phyloP scores from a whole-genome alignment of 2,888 invertebrate genomes.

The Fragum whitleyi region DNA sequence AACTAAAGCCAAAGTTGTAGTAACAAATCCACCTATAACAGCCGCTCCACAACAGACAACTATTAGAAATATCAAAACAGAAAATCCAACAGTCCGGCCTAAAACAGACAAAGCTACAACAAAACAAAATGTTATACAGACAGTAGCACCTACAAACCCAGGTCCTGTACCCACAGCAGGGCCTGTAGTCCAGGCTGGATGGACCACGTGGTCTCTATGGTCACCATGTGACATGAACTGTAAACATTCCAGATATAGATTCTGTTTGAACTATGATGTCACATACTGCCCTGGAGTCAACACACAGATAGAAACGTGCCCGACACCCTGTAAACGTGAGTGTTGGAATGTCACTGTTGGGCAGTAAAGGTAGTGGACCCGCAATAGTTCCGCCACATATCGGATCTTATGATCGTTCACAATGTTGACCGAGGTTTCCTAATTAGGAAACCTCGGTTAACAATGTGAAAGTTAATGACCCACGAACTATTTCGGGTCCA shows the following conservation, averaged over 20 bases:
- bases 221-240: constrained; percentile 68
- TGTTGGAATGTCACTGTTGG: too few species aligned
- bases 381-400: too few species aligned
- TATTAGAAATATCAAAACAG: not conserved
- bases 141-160: constrained; percentile 17
- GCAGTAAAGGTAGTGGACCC: not conserved
- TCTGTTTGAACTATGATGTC: constrained; percentile 64
- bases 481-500: too few species aligned
- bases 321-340: constrained; percentile 66
- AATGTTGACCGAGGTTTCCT: too few species aligned
- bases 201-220: constrained; percentile 69
- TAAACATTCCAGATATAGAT: constrained; percentile 60
- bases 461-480: too few species aligned
- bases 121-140: constrained; percentile 2
- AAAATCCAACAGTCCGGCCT: not conserved
- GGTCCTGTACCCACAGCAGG: not conserved
- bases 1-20: not conserved
- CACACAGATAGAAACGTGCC: constrained; percentile 49
- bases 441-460: too few species aligned
- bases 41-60: not conserved
- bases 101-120: not conserved
- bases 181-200: constrained; percentile 48
- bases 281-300: constrained; percentile 59
- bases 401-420: too few species aligned
- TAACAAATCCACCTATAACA: not conserved